Evolutionary conservation across 2,888 invertebrate species (phyloP), one percentile per base, ranked within the genome.

Genomic region (Cryptus armator): DNA sequence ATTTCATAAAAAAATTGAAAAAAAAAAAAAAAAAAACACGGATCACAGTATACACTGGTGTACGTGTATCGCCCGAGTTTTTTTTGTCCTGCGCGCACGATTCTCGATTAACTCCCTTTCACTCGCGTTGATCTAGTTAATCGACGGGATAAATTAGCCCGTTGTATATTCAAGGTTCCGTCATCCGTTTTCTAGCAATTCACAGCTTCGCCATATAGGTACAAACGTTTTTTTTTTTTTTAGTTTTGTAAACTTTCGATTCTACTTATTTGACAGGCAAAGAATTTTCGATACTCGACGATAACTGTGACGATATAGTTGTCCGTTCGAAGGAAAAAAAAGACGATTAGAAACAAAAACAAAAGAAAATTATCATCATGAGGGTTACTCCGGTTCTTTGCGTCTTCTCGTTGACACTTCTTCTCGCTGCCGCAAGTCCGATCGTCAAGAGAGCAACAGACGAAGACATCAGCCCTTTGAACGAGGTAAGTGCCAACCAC

Each of bases 401-500:
- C 62, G 88, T 89, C 29, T 81, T 92, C 14, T 82, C 90, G 76
- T 64, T 91, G 86, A 85, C 88, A 51, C 68, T 90, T 16, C 87
- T 86, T 46, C 81, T 91, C 14, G 91, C 87, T 51, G 85, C 87
- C 70, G 89, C 89, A 81, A 87, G 86, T 68, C 93, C 93, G 1
- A 86, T 93, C 70, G 89, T 89, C 68, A 93, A 93, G 86, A 89
- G 91, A 71, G 92, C 91, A 71, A 84, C 89, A 29, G 90, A 90
- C 56, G 90, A 92, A 4, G 93, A 93, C 68, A 88, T 93, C 77
- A 92, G 89, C 76, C 93, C 93, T 5, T 81, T 93, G 43, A 93
- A 93, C 87, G 93, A 93, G 90, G 93, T 93, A 88, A 93, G 93
- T 90, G 9, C 51, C 24, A 5, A 32, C 32, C 29, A 59, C 59